These are phyloP conservation scores for Coracopsis vasa DNA, from an alignment of 2,113 vertebrate genomes.

Conservation along the genomic window DNA sequence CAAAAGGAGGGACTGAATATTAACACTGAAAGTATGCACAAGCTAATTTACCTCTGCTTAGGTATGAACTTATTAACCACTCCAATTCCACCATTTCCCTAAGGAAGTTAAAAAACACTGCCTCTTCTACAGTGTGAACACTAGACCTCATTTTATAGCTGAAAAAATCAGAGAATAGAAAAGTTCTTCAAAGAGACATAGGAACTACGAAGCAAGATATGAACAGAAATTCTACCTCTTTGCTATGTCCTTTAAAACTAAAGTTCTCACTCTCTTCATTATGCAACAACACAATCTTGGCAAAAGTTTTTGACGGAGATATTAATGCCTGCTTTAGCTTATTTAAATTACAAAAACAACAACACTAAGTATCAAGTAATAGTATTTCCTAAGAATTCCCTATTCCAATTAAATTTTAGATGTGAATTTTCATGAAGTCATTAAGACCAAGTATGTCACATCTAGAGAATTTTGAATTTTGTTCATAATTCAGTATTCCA, in stretches of 20 bases:
- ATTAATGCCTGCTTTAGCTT: background rate
- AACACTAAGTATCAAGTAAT: background rate
- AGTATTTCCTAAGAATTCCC: background rate
- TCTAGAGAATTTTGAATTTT: background rate
- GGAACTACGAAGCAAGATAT: background rate
- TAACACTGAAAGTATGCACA: background rate
- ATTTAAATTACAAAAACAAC: background rate
- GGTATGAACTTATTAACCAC: background rate
- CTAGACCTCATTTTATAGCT: background rate
- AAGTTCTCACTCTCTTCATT: background rate
- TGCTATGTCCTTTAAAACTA: background rate
- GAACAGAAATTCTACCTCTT: background rate
- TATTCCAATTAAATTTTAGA: background rate
- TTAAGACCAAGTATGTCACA: background rate
- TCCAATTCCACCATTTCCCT: background rate
- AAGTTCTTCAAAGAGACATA: background rate
- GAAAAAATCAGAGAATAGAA: background rate
- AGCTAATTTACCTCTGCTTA: background rate
- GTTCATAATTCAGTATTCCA: background rate
- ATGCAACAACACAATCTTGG: background rate
- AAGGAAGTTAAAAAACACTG: background rate
- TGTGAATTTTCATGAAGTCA: background rate
- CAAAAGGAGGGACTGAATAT: background rate
- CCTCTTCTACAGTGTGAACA: background rate
- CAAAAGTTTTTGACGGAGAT: background rate